Conservation (phyloP, 2,888 invertebrate species). For the Rhogogaster chlorosoma region DNA sequence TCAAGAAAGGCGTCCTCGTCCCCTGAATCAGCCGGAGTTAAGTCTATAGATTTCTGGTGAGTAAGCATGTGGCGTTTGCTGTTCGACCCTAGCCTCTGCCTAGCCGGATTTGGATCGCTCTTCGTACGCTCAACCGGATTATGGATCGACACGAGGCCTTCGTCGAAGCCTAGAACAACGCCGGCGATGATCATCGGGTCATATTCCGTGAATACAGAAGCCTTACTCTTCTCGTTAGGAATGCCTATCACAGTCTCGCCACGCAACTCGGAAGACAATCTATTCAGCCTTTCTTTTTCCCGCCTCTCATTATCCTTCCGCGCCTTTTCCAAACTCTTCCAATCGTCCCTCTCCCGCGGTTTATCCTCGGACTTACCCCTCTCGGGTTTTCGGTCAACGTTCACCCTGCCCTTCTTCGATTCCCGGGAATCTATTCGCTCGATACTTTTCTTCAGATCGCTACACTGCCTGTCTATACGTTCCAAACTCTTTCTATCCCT, state of each 20-base stretch:
- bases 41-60: constrained; percentile 92
- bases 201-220: constrained; percentile 81
- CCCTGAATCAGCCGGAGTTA: constrained; percentile 91
- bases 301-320: constrained; percentile 72
- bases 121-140: constrained; percentile 90
- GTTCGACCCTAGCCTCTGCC: constrained; percentile 86
- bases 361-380: constrained; percentile 67
- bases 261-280: constrained; percentile 68
- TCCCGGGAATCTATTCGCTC: constrained; percentile 65
- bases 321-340: constrained; percentile 73
- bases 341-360: constrained; percentile 73
- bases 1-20: constrained; percentile 89
- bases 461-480: constrained; percentile 63
- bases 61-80: constrained; percentile 89
- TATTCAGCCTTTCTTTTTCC: constrained; percentile 69
- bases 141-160: constrained; percentile 74
- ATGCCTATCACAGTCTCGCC: constrained; percentile 67
- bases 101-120: constrained; percentile 91
- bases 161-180: constrained; percentile 73
- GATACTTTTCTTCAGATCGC: constrained; percentile 59
- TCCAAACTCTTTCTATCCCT: constrained; percentile 67
- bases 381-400: constrained; percentile 53
- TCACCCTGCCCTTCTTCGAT: constrained; percentile 55
- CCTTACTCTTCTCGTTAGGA: constrained; percentile 68
- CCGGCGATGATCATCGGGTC: constrained; percentile 83